Base-by-base conservation (phyloP, 2,113 vertebrate genomes). In the Cricetomys ansorgei region DNA sequence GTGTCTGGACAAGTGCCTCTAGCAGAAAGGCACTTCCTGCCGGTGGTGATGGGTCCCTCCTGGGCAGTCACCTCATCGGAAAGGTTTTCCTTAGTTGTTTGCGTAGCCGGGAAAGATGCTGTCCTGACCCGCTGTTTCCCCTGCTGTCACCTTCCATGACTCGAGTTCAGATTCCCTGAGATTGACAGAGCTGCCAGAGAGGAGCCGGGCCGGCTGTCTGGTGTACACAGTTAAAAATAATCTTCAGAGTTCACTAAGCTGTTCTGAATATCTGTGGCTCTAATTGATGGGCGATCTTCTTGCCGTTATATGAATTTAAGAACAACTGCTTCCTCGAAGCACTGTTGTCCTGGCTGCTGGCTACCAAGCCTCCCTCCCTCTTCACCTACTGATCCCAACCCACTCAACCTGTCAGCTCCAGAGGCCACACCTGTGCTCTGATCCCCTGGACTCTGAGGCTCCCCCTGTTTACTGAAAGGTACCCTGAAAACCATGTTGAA, bases 201-300 rank as follows among this genome's bases (percentile, higher is more conserved):
- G 85, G 70, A 96, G 75, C 84, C 80, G 97, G 95, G 92, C 93
- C 1, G 55, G 92, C 89, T 97, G 93, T 96, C 96, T 96, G 81
- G 75, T 92, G 50, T 81, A 55, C 90, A 75, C 62, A 91, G 90
- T 96, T 97, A 96, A 97, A 97, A 96, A 96, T 97, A 96, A 96
- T 92, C 96, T 95, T 96, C 88, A 72, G 91, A 73, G 34, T 88
- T 84, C 97, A 92, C 94, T 89, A 96, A 65, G 45, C 64, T 95
- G 67, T 92, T 97, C 79, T 97, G 89, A 92, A 73, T 93, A 94
- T 21, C 91, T 92, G 70, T 73, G 86, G 93, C 94, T 96, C 65
- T 94, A 97, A 91, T 2, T 80, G 92, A 91, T 65, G 94, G 65
- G 83, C 89, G 43, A 95, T 95, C 93, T 89, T 94, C 84, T 83